These are phyloP conservation scores for Trematomus bernacchii DNA, from an alignment of 2,797 vertebrate species.

Conservation along the genomic window DNA sequence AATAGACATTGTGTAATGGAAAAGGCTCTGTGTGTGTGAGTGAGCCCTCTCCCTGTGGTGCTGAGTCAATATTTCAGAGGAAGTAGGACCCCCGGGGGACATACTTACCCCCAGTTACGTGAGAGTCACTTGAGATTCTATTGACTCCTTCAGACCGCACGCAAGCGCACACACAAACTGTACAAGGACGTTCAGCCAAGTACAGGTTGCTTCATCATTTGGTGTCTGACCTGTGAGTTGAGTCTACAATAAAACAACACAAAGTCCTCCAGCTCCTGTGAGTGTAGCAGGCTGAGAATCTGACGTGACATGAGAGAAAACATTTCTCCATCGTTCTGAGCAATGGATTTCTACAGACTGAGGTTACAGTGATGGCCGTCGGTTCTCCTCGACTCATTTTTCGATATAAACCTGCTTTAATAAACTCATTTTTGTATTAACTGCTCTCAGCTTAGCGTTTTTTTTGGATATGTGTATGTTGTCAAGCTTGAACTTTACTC, in stretches of 20 bases:
- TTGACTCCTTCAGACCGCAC: slow-evolving; percentile 27
- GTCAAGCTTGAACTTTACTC: not conserved
- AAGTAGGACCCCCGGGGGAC: slow-evolving; percentile 65
- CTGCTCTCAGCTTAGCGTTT: not conserved
- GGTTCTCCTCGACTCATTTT: slow-evolving; percentile 8
- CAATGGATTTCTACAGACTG: not conserved
- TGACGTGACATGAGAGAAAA: not conserved
- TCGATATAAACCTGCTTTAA: not conserved
- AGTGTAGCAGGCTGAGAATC: not conserved
- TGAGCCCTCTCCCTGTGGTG: slow-evolving; percentile 62
- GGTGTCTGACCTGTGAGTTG: slow-evolving; percentile 39
- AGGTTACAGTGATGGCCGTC: not conserved
- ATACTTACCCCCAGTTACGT: slow-evolving; percentile 60
- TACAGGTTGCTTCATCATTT: slow-evolving; percentile 14
- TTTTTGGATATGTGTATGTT: not conserved
- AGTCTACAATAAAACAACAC: slow-evolving; percentile 1
- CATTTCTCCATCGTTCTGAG: not conserved
- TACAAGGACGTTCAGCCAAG: slow-evolving; percentile 26
- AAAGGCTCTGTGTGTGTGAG: slow-evolving; percentile 47
- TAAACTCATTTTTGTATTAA: not conserved
- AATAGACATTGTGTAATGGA: slow-evolving; percentile 67
- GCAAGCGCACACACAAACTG: not conserved
- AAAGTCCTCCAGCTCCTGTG: too few species aligned
- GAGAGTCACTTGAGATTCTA: slow-evolving; percentile 63
- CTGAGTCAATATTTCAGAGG: slow-evolving; percentile 80